Base-by-base conservation (phyloP, 2,888 invertebrate genomes). In the Tetrapedia diversipes region DNA sequence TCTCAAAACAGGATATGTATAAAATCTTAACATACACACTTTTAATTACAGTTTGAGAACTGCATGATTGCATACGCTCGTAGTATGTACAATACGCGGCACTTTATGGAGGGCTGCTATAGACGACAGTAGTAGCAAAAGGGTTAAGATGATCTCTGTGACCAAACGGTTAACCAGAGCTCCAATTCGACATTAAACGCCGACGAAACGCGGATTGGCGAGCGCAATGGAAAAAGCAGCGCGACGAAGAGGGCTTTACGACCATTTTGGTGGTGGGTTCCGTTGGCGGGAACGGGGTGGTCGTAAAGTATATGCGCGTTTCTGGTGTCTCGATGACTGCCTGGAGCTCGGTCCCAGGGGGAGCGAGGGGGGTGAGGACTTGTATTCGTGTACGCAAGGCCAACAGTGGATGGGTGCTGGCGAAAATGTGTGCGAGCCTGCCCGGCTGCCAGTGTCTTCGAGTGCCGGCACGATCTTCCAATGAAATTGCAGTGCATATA, bases 401-500 rank as follows among this genome's bases (percentile, higher is more conserved):
- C 49, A 70, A 41, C 24, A 54, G 60, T 49, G 78, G 41, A 59
- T 39, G 63, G 65, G 22, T 45, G 54, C 7, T 29, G 37, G 47
- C 16, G 8, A 29, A 45, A 24, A 16, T 47, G 56, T 59, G 68
- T 41, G 63, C 51, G 49, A 29, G 27, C 22, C 49, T 49, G 41
- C 19, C 53, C 14, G 63, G 75, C 32, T 68, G 80, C 76, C 80
- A 78, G 83, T 83, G 83, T 84, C 86, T 87, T 88, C 79, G 83
- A 86, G 85, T 82, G 82, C 69, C 82, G 80, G 54, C 80, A 72
- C 82, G 79, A 84, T 85, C 89, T 89, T 88, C 89, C 89, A 89
- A 89, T 89, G 87, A 88, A 83, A 85, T 87, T 79, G 88, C 87
- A 78, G 84, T 74, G 77, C 53, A 78, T 76, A 37, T 75, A 71